Base-by-base conservation (phyloP, 2,888 invertebrate genomes). In the Celastrina argiolus region DNA sequence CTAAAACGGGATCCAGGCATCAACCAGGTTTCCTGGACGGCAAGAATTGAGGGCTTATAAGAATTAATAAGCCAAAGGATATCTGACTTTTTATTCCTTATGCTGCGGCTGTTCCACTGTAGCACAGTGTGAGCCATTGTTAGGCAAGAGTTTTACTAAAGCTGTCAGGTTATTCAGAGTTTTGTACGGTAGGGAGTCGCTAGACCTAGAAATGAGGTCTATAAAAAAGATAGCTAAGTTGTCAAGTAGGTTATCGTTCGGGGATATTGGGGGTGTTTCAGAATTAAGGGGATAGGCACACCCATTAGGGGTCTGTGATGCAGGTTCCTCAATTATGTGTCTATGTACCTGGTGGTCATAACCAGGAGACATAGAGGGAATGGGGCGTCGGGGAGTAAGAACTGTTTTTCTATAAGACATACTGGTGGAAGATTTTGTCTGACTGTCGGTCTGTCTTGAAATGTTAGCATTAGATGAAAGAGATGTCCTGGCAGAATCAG, bases 101-200 rank as follows among this genome's bases (percentile, higher is more conserved):
- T 45, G 58, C 71, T 73, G n/a, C 61, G 66, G 67, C 67, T 59
- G 59, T 72, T 72, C 72, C 73, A 72, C 42, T 72, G 70, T 0
- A 72, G 22, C 5, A 70, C n/a, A 14, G 12, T 42, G n/a, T n/a
- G n/a, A n/a, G n/a, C n/a, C n/a, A n/a, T n/a, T n/a, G n/a, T n/a
- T n/a, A n/a, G n/a, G n/a, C n/a, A n/a, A n/a, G n/a, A n/a, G n/a
- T n/a, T n/a, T n/a, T n/a, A n/a, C n/a, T n/a, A n/a, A n/a, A n/a
- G n/a, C n/a, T n/a, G n/a, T n/a, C n/a, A n/a, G n/a, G n/a, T n/a
- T n/a, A n/a, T n/a, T n/a, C n/a, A n/a, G n/a, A n/a, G n/a, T n/a
- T n/a, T n/a, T n/a, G n/a, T n/a, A n/a, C n/a, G n/a, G n/a, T n/a
- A n/a, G n/a, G n/a, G n/a, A n/a, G n/a, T n/a, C n/a, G n/a, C n/a